Base-by-base conservation (phyloP, 2,888 invertebrate species). In the Pheosia gnoma region DNA sequence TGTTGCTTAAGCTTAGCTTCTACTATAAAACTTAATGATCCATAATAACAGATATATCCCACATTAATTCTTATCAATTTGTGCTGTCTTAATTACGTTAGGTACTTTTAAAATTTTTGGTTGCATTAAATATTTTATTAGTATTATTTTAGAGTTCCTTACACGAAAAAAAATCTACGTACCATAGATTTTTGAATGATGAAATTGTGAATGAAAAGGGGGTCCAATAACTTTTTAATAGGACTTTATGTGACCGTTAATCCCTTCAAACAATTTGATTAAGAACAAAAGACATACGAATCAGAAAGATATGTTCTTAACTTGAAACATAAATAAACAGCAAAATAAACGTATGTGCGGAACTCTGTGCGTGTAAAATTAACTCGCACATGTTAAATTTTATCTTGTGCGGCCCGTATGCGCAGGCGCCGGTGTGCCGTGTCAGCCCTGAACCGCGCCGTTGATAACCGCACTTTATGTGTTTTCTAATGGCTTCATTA, bases 341-440 rank as follows among this genome's bases (percentile, higher is more conserved):
- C 43, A 43, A 9, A 43, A 43, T 43, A 43, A 43, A 9, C 9
- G 4, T 39, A 0, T 52, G 10, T 52, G n/a, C 47, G 47, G 47
- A 47, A 47, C 47, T 47, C 11, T 47, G n/a, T 11, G n/a, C 8
- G 9, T n/a, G n/a, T 47, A 3, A 4, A n/a, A 10, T 47, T 1
- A 47, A 47, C 47, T 47, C 47, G n/a, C n/a, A n/a, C 47, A 10
- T 45, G 47, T 47, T 47, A 47, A 11, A n/a, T n/a, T 45, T 8
- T 47, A 47, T 47, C 47, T 11, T 66, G 56, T 38, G 57, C 51
- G 36, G 54, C 81, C 81, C 82, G 78, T 70, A 81, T 81, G 68
- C 66, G 65, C 39, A n/a, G 51, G 61, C 67, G 75, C 59, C 74
- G 75, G 67, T 75, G 75, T 70, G 71, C 74, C 64, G 66, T 38